Base-by-base conservation (phyloP, 2,797 vertebrate genomes). In the Babyrousa celebensis region DNA sequence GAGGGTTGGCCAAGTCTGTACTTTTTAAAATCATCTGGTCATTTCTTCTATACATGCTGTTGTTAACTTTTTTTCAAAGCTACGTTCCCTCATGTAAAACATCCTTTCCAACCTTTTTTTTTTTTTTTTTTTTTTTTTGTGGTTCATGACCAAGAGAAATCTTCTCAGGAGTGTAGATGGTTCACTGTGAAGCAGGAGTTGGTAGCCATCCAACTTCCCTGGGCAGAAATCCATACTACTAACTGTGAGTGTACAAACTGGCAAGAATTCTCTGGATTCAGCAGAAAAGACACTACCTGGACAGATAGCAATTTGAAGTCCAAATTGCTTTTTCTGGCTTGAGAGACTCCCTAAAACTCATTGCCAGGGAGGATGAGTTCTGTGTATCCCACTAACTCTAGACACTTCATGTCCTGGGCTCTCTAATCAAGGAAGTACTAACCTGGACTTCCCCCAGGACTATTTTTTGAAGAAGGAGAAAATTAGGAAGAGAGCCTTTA, bases 231-330 rank as follows among this genome's bases (percentile, higher is more conserved):
- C 83, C 86, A 91, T 29, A 70, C 52, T 78, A 90, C 12, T 82
- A 40, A 84, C 23, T 27, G 12, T 74, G 65, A 91, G 20, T 56
- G 23, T 95, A 74, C 90, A 97, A 97, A 84, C n/a, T 97, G 95
- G 78, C 82, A 95, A 92, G 48, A 48, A 70, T 85, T 88, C 72
- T 85, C 82, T 93, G 40, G 27, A 75, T 84, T 97, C 88, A 91
- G 58, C 75, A 95, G 75, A 96, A 95, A 84, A 16, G 40, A 85
- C 43, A 83, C 54, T 90, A 89, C 29, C 68, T 95, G 68, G 72
- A 92, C 27, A 56, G 84, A 93, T 1, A 94, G 18, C 17, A 43
- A 95, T 87, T 25, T 77, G 23, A 89, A 91, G 36, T 89, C 36
- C 82, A 86, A 84, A 86, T 70, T 68, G 54, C 36, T 25, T 77